Evolutionary conservation across 2,888 invertebrate genomes (phyloP).

Genomic region (Pristionchus maxplancki): DNA sequence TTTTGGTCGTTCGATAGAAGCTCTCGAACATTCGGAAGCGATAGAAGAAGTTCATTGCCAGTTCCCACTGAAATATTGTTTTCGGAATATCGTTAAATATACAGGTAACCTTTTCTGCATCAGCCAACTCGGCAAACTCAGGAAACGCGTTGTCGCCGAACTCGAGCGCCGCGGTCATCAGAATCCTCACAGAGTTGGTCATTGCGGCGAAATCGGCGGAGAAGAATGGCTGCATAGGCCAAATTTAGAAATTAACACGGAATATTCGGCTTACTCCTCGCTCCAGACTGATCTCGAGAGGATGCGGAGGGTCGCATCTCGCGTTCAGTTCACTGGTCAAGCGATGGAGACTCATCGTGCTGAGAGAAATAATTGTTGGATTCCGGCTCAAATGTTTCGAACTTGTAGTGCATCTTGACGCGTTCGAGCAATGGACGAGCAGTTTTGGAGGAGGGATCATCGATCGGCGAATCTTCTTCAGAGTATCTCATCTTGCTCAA

Average conservation of each 20-base stretch:
- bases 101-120: not conserved
- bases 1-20: not conserved
- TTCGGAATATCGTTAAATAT: not conserved
- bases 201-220: not conserved
- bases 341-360: not conserved
- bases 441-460: not conserved
- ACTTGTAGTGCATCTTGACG: not conserved
- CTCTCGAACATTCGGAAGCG: conserved; percentile 6
- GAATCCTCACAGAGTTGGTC: not conserved
- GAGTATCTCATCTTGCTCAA: not conserved
- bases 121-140: not conserved
- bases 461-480: not conserved
- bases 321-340: conserved; percentile 1
- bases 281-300: not conserved
- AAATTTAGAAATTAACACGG: not conserved
- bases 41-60: conserved; percentile 1
- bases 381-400: not conserved
- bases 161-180: not conserved
- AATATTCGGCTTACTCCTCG: not conserved
- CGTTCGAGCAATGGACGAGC: not conserved
- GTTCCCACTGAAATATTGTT: not conserved
- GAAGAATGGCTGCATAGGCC: not conserved
- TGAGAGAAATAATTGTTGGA: no score
- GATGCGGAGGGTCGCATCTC: not conserved
- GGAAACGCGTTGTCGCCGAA: not conserved